Percentiles rank a stretch among this genome's conserved stretches.
Evolutionary conservation across 92 coral and sea anemone genomes (phyloP).

Genomic region (Actinernus sp.): DNA sequence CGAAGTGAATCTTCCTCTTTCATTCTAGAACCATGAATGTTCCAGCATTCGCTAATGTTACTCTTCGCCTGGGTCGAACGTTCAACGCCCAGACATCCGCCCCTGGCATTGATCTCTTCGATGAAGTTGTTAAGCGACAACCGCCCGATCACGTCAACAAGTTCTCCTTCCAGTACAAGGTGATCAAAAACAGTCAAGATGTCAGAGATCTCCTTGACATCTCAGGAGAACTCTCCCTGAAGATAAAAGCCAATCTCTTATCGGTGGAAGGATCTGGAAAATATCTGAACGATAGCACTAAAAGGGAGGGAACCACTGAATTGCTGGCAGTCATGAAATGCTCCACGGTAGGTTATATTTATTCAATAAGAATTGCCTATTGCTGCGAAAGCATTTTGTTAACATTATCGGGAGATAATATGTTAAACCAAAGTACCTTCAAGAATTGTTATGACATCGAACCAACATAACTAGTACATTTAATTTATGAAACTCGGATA

Average conservation of each 20-base stretch:
- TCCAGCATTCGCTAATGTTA: constrained; percentile 20
- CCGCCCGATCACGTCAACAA: neutral
- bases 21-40: constrained; percentile 1
- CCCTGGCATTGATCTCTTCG: constrained; percentile 4
- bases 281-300: constrained; percentile 13
- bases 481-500: too few relatives aligned
- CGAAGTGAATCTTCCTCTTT: too few relatives aligned
- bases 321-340: constrained; percentile 45
- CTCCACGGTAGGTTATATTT: too few relatives aligned
- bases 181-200: constrained; percentile 20
- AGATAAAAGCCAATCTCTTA: constrained; percentile 32
- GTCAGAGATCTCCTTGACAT: constrained; percentile 45
- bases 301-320: constrained; percentile 11
- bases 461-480: too few relatives aligned
- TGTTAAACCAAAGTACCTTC: too few relatives aligned
- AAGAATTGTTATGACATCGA: too few relatives aligned
- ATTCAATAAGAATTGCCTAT: too few relatives aligned
- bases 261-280: constrained; percentile 29
- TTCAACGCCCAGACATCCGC: constrained; percentile 5
- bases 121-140: neutral
- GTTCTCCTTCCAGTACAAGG: constrained; percentile 26
- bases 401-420: too few relatives aligned
- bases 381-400: too few relatives aligned
- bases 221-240: constrained; percentile 48
- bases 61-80: constrained; percentile 22